Base-by-base conservation (phyloP, 1,140 invertebrate species). In the Liolophura sinensis region DNA sequence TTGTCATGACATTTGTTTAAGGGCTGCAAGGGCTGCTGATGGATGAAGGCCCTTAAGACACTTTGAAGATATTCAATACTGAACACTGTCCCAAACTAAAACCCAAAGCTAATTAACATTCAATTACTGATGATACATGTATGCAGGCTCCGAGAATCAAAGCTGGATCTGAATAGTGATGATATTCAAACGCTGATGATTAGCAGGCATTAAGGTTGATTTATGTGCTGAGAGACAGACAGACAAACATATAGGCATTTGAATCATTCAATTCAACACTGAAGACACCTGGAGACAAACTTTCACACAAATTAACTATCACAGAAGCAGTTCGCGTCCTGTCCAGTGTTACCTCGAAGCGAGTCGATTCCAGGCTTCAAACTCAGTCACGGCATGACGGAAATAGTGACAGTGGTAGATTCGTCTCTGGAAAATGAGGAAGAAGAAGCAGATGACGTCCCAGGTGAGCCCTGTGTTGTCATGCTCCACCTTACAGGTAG, bases 361-460 rank as follows among this genome's bases (percentile, higher is more conserved):
- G 11, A 99, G 87, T 66, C 95, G 91, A 56, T 93, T 93, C 83
- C 96, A 95, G 0, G 95, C 95, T 85, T 95, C 93, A 27, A 95
- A 92, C 78, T 98, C 96, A 73, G 93, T 91, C 1, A 98, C 92
- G 57, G 98, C 91, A 84, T 97, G 93, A 78, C 95, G 93, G 86
- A 99, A 99, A 81, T 98, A 98, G 80, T 95, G 94, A 73, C 93
- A 96, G 68, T 91, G 91, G 84, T 98, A 99, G 22, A 99, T 88
- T 69, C 96, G 86, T 73, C 93, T 87, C 82, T 98, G 95, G 62
- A 98, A 86, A 57, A 99, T 87, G 0, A 99, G 87, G 81, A 97
- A 96, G 0, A 89, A 90, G 79, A 99, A 97, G 82, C 95, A 98
- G 15, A 98, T 87, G 0, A 93, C 93, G 81, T 99, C 97, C 95